phyloP scores from a whole-genome alignment of 2,797 vertebrate genomes.

The Alauda arvensis region DNA sequence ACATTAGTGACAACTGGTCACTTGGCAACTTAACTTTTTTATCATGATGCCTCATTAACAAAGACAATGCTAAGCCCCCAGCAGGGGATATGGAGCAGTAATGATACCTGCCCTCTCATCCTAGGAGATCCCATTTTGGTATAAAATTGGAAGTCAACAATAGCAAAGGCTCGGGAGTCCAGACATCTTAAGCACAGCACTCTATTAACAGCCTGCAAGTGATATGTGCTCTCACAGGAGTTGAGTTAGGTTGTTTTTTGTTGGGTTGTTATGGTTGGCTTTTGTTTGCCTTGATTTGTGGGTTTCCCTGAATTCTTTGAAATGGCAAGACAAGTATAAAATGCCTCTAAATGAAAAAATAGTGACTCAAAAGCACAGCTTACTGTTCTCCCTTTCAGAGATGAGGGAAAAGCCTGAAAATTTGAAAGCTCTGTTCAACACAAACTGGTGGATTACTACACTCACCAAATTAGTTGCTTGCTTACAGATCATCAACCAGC shows the following conservation, averaged over 20 bases:
- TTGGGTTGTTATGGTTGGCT: not conserved
- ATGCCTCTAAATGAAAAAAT: not conserved
- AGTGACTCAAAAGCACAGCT: not conserved
- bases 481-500: not conserved
- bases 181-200: not conserved
- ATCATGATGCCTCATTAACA: constrained; percentile 13
- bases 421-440: not conserved
- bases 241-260: not conserved
- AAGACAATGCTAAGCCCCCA: not conserved
- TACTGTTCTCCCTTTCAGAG: not conserved
- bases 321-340: not conserved
- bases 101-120: not conserved
- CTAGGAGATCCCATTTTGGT: not conserved
- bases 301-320: not conserved
- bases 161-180: not conserved
- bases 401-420: not conserved
- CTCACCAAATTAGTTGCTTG: not conserved
- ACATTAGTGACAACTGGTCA: constrained; percentile 27
- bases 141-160: not conserved
- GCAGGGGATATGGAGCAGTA: not conserved
- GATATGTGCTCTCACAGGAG: not conserved
- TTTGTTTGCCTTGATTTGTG: not conserved
- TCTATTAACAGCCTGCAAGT: not conserved
- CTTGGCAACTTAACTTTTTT: constrained; percentile 18
- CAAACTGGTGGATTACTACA: not conserved